Evolutionary conservation across 2,113 vertebrate genomes (phyloP).

Genomic region (Barbus barbus): DNA sequence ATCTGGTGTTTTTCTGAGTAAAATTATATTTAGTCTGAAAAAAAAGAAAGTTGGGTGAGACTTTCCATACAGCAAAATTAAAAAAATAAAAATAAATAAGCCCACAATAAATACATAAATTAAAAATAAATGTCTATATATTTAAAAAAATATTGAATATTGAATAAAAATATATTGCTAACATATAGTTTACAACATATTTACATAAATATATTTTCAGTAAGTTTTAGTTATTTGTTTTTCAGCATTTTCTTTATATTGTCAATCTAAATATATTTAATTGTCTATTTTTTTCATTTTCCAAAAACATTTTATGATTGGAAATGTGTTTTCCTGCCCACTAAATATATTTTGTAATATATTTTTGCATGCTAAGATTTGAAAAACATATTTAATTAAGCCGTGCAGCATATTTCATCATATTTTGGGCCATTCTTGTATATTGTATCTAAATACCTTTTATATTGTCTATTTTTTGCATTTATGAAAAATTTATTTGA

Average conservation of each 20-base stretch:
- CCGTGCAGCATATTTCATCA: background rate
- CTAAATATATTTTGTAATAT: background rate
- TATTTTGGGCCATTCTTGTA: background rate
- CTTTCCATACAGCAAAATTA: background rate
- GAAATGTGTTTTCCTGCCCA: background rate
- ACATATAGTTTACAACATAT: background rate
- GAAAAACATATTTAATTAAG: background rate
- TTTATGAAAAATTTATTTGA: background rate
- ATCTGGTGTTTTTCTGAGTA: background rate
- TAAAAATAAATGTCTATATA: too few relatives aligned
- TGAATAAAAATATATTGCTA: background rate
- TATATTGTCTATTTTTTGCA: background rate
- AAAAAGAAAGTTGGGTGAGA: background rate
- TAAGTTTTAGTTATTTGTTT: background rate
- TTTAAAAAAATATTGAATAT: background rate
- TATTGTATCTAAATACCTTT: background rate
- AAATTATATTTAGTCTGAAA: background rate
- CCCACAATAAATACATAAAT: background rate
- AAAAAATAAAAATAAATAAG: too few relatives aligned
- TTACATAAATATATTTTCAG: background rate
- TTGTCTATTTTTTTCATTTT: background rate
- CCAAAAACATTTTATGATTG: background rate
- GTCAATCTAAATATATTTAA: background rate
- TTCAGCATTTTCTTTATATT: background rate
- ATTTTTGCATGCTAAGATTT: background rate